These are phyloP conservation scores for Diabrotica balteata DNA, from an alignment of 2,888 invertebrate species.

Conservation along the genomic window DNA sequence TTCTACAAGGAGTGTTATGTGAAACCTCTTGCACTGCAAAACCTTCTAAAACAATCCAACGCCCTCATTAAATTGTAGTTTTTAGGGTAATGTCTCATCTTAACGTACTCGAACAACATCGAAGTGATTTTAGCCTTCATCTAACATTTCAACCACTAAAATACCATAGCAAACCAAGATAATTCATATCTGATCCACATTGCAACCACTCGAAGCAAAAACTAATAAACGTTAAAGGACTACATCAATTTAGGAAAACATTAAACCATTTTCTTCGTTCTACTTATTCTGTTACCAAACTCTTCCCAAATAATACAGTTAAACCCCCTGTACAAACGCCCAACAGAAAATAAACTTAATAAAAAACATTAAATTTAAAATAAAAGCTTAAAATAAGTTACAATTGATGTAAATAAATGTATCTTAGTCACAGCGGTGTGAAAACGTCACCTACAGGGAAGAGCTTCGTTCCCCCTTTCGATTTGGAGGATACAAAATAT, in stretches of 20 bases:
- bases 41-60: too few relatives aligned
- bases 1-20: too few relatives aligned
- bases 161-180: not conserved
- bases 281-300: constrained; percentile 1
- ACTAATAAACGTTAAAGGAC: too few relatives aligned
- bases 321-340: constrained; percentile 16
- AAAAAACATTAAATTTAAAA: constrained; percentile 37
- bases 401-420: constrained; percentile 37
- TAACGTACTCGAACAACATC: not conserved
- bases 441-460: constrained; percentile 47
- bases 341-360: constrained; percentile 29
- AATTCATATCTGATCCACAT: not conserved
- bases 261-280: not conserved
- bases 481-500: constrained; percentile 1
- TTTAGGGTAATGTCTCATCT: too few relatives aligned
- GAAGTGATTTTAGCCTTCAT: too few relatives aligned
- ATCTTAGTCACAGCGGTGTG: constrained; percentile 46
- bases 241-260: not conserved
- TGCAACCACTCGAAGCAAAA: not conserved
- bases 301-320: constrained; percentile 7
- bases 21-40: too few relatives aligned
- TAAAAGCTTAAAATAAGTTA: constrained; percentile 32
- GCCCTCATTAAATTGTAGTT: too few relatives aligned
- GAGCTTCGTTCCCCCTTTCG: constrained; percentile 31
- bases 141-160: too few relatives aligned